phyloP scores from a whole-genome alignment of 2,797 vertebrate species.

The Epinephelus malabaricus region DNA sequence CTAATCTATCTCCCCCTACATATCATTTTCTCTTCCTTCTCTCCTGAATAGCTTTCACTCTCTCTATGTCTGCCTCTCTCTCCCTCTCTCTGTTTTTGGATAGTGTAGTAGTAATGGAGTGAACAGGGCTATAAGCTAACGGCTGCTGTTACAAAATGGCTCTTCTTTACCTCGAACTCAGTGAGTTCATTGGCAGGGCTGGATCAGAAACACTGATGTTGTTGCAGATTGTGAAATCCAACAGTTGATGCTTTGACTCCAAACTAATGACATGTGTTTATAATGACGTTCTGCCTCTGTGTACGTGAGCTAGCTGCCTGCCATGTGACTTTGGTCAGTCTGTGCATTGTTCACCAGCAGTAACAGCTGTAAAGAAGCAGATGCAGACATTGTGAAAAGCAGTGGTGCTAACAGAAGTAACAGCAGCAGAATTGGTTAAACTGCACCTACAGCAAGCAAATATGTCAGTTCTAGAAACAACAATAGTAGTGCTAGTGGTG shows the following conservation, averaged over 20 bases:
- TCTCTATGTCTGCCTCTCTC: not conserved
- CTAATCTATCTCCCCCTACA: not conserved
- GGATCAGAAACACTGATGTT: not conserved
- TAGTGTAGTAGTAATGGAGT: slow-evolving; percentile 23
- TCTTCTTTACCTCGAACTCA: slow-evolving; percentile 34
- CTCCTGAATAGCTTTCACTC: not conserved
- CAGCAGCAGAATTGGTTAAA: not conserved
- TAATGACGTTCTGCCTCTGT: not conserved
- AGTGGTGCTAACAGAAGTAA: not conserved
- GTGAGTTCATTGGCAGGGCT: not conserved
- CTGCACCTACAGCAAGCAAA: not conserved
- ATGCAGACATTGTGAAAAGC: not conserved
- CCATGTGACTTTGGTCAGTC: slow-evolving; percentile 15
- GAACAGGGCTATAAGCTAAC: slow-evolving; percentile 30
- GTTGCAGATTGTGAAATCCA: not conserved
- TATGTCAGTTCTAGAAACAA: not conserved
- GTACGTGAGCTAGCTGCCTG: slow-evolving; percentile 10
- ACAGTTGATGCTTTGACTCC: not conserved
- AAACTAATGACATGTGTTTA: not conserved
- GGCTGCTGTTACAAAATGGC: slow-evolving; percentile 55
- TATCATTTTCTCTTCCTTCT: not conserved
- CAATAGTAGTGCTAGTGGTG: not conserved
- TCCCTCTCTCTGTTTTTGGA: not conserved
- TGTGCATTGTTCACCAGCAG: slow-evolving; percentile 1
- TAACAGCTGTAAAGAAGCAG: not conserved